Percentiles rank a stretch among this genome's conserved stretches.
Evolutionary conservation across 2,797 vertebrate genomes (phyloP).

Genomic region (Novumbra hubbsi): DNA sequence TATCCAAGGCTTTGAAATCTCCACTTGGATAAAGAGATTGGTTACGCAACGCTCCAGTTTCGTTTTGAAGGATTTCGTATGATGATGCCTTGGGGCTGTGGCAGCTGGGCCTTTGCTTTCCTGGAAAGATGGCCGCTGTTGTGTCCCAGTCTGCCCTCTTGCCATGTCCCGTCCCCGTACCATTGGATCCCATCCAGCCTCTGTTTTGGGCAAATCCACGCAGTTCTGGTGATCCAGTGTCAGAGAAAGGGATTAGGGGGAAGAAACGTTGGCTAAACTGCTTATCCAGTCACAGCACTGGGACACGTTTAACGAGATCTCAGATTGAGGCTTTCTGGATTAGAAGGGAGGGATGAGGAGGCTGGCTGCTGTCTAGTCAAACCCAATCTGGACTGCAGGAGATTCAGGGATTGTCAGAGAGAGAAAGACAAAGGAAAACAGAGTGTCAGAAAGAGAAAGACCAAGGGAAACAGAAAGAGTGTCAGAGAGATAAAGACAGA

Average conservation of each 20-base stretch:
- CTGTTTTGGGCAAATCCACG: not conserved
- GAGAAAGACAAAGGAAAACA: not conserved
- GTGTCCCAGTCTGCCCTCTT: not conserved
- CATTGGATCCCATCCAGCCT: not conserved
- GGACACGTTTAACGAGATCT: constrained; percentile 4
- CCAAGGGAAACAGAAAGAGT: not conserved
- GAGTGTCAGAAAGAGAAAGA: not conserved
- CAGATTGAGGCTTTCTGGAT: constrained; percentile 2
- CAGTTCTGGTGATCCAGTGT: not conserved
- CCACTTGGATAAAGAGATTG: not conserved
- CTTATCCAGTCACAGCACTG: constrained; percentile 8
- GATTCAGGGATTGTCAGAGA: not conserved
- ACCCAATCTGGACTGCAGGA: constrained; percentile 1
- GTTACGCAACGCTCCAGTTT: not conserved
- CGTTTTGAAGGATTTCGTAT: not conserved
- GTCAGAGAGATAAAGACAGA: not conserved
- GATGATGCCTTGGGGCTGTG: not conserved
- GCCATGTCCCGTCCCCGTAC: not conserved
- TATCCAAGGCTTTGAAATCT: not conserved
- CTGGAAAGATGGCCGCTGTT: not conserved
- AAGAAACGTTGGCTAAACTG: not conserved
- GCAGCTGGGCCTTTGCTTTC: not conserved
- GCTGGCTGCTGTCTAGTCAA: not conserved
- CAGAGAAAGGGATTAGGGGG: not conserved
- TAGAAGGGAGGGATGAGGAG: not conserved